Base-by-base conservation (phyloP, 2,888 invertebrate species). In the Criorhina ranunculi region DNA sequence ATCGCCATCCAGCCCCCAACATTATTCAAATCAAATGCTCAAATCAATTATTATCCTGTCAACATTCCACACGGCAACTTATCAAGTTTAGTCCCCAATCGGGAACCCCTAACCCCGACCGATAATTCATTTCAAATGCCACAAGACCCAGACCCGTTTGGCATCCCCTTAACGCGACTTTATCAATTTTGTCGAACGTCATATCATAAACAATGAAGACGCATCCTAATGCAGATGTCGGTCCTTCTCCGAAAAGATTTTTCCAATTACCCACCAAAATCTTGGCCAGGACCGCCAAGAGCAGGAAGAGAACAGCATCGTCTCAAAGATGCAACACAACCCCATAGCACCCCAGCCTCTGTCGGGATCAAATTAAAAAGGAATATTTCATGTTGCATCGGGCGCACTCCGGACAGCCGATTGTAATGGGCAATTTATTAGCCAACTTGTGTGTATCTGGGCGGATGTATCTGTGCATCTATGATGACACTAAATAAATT, bases 401-500 rank as follows among this genome's bases (percentile, higher is more conserved):
- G 72, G 73, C 66, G 64, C 83, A 55, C 72, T 49, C 83, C 57
- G 57, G 69, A 80, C 75, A 80, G 79, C 70, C 80, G 80, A 85
- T 75, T 80, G 80, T 70, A 85, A 85, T 85, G 75, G 75, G 64
- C 80, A 85, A 85, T 85, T 79, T 80, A 80, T 85, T 76, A 75
- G 80, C 64, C 75, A 76, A 60, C 46, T 49, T 24, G 67, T 53
- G 62, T 57, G 49, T 57, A 44, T 44, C 24, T 69, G 12, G 31
- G 29, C 53, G 42, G 53, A 73, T 80, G 79, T 55, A 85, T 85
- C 70, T 85, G 80, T 53, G 80, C 80, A 80, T 75, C 85, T 76
- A 66, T 72, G 85, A 85, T 80, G 85, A 76, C 80, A 85, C 85
- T 85, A 85, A 85, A 85, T 85, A 85, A 85, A 85, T 85, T 85